Percentiles rank a stretch among this genome's conserved stretches.
phyloP scores from a whole-genome alignment of 2,888 invertebrate genomes.

The Drosophila sordidapex region DNA sequence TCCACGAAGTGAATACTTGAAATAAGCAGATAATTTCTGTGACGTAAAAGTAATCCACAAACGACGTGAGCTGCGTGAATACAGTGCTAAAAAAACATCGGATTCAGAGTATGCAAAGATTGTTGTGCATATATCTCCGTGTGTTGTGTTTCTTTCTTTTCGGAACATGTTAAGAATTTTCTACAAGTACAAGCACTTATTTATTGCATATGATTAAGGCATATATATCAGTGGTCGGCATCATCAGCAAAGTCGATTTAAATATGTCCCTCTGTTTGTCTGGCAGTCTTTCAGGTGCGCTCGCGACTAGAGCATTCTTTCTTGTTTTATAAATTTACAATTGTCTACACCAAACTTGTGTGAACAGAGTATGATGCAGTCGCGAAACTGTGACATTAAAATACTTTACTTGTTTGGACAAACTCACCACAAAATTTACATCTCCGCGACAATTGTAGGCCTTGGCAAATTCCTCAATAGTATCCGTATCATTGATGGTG shows the following conservation, averaged over 20 bases:
- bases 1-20: background rate
- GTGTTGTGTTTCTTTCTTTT: background rate
- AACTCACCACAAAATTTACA: slow-evolving; percentile 83
- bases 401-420: background rate
- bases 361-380: background rate
- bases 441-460: slow-evolving; percentile 83
- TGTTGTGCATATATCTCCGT: background rate
- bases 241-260: background rate
- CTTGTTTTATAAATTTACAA: background rate
- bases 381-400: background rate
- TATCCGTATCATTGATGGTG: slow-evolving; percentile 76
- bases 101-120: background rate
- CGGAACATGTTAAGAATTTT: background rate
- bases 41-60: background rate
- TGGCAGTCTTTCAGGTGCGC: too few species aligned
- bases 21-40: background rate
- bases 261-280: background rate
- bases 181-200: background rate
- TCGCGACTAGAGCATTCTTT: background rate
- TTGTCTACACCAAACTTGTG: background rate
- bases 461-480: slow-evolving; percentile 74
- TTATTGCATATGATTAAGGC: background rate
- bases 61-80: background rate
- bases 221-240: background rate
- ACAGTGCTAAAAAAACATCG: background rate